Base-by-base conservation (phyloP, 1,140 invertebrate species). In the Caenorhabditis remanei region DNA sequence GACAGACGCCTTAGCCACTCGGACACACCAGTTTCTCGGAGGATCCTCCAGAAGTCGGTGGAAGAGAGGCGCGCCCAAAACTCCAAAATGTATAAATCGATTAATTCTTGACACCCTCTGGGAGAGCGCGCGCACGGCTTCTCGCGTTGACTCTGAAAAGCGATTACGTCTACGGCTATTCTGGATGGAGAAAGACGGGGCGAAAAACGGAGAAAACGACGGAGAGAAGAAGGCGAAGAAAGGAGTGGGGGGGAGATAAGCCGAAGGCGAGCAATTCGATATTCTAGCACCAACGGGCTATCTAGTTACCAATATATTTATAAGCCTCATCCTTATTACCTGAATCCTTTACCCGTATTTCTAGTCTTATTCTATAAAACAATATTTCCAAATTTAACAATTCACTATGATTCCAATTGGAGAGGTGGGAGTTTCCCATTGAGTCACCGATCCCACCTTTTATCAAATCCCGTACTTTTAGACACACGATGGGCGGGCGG, bases 401-500 rank as follows among this genome's bases (percentile, higher is more conserved):
- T 32, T 32, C 32, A 32, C 32, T 55, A 19, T 87, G 87, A 87
- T 87, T 32, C 87, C 87, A n/a, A 87, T 87, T 41, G 87, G 87
- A 65, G 87, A 87, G 87, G 87, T 87, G 46, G 46, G 75, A 85
- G 19, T 50, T 71, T 24, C n/a, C 21, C 43, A 41, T 53, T 3
- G 13, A 46, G 46, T 21, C 24, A 16, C 9, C 61, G 43, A 32
- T 84, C 83, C 58, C 55, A 40, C 46, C 19, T 41, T 61, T 2
- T 4, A 8, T 0, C 11, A 83, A 56, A 46, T 61, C 58, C 61
- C 41, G n/a, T 40, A 32, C 13, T 83, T 91, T 87, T 75, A 92
- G 91, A 92, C 91, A 7, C 83, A 87, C 46, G 91, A 92, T 90
- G 91, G 91, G 13, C 87, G 91, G 56, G 92, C 92, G 7, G 91